These are phyloP conservation scores for Brachypalpus laphriformis DNA, from an alignment of 2,888 invertebrate species.

Conservation along the genomic window DNA sequence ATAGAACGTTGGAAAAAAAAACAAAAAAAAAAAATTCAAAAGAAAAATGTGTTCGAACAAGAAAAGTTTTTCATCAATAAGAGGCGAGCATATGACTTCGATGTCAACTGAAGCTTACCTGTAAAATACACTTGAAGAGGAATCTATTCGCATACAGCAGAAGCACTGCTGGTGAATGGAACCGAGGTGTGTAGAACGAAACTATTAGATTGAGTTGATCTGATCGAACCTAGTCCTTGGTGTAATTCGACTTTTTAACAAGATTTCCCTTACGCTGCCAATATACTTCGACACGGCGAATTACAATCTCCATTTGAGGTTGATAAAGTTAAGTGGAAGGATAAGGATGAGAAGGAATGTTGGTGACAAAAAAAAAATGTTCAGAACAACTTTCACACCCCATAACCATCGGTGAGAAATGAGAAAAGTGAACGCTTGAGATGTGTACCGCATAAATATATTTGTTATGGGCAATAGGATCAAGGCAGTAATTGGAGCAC, in stretches of 20 bases:
- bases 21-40: background rate
- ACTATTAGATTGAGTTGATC: slow-evolving; percentile 60
- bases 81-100: slow-evolving; percentile 63
- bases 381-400: slow-evolving; percentile 53
- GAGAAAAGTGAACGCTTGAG: slow-evolving; percentile 2
- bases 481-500: background rate
- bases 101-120: slow-evolving; percentile 58
- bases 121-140: slow-evolving; percentile 27
- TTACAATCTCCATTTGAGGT: slow-evolving; percentile 72
- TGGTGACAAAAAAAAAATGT: slow-evolving; percentile 3
- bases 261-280: slow-evolving; percentile 70
- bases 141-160: slow-evolving; percentile 10
- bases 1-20: slow-evolving; percentile 41
- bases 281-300: slow-evolving; percentile 65
- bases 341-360: slow-evolving; percentile 37
- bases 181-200: slow-evolving; percentile 1
- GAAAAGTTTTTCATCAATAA: slow-evolving; percentile 66
- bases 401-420: background rate
- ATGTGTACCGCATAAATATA: background rate
- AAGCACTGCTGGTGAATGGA: background rate
- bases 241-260: slow-evolving; percentile 74
- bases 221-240: slow-evolving; percentile 62
- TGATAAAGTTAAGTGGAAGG: slow-evolving; percentile 65
- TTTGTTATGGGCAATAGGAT: background rate
- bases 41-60: slow-evolving; percentile 49